These are phyloP conservation scores for Microcaecilia unicolor DNA, from an alignment of 2,797 vertebrate genomes.

Conservation along the genomic window DNA sequence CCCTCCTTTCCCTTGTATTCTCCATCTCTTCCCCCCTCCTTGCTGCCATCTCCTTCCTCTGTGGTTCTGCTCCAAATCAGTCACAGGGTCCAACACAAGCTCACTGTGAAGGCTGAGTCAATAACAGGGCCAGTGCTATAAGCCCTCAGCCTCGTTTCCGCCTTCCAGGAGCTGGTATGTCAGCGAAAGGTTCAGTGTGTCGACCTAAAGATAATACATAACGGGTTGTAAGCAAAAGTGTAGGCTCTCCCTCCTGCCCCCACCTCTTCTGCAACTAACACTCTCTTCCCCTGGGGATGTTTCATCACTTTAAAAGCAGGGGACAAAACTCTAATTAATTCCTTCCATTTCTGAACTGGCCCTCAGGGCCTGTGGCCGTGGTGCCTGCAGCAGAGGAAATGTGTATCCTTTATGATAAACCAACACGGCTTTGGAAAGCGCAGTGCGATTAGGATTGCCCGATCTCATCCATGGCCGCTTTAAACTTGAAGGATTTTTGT, in stretches of 20 bases:
- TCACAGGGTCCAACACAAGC: slow-evolving; percentile 25
- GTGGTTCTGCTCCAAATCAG: slow-evolving; percentile 48
- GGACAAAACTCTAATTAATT: slow-evolving; percentile 95
- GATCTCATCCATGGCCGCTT: slow-evolving; percentile 18
- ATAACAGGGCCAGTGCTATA: not conserved
- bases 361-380: slow-evolving; percentile 73
- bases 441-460: slow-evolving; percentile 44
- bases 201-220: slow-evolving; percentile 11
- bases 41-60: slow-evolving; percentile 38
- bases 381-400: slow-evolving; percentile 82
- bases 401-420: slow-evolving; percentile 98
- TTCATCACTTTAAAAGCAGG: slow-evolving; percentile 83
- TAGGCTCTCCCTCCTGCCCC: not conserved
- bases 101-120: slow-evolving; percentile 8
- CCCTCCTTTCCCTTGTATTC: slow-evolving; percentile 16
- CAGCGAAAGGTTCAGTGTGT: not conserved
- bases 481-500: slow-evolving; percentile 1
- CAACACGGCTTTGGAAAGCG: slow-evolving; percentile 47
- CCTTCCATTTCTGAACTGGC: slow-evolving; percentile 89
- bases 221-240: slow-evolving; percentile 18
- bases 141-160: slow-evolving; percentile 5
- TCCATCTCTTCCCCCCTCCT: not conserved
- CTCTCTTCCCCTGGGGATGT: slow-evolving; percentile 24
- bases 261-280: slow-evolving; percentile 19
- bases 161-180: no score